Evolutionary conservation across 2,888 invertebrate species (phyloP).

Genomic region (Pristionchus exspectatus): DNA sequence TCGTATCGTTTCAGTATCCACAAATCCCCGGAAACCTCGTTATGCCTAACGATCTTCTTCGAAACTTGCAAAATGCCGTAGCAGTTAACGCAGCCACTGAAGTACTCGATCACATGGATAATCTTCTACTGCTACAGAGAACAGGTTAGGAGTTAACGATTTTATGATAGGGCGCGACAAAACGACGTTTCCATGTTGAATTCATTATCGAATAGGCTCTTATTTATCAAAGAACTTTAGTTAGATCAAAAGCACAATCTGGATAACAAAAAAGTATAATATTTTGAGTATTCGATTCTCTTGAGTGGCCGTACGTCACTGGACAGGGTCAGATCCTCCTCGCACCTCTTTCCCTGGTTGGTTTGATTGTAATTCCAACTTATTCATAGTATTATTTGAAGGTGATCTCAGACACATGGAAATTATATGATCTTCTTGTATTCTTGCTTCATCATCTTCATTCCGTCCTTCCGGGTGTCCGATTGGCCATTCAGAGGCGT

Average conservation of each 20-base stretch:
- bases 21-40: slow-evolving; percentile 90
- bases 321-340: slow-evolving; percentile 81
- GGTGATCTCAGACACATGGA: neutral
- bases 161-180: too few species aligned
- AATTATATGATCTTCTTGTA: neutral
- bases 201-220: too few species aligned
- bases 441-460: neutral
- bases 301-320: slow-evolving; percentile 91
- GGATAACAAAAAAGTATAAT: neutral
- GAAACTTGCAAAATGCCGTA: slow-evolving; percentile 86
- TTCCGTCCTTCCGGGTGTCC: neutral
- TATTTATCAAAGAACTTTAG: too few species aligned
- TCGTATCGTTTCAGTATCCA: slow-evolving; percentile 83
- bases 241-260: too few species aligned
- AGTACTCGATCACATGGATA: slow-evolving; percentile 98
- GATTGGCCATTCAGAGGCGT: neutral
- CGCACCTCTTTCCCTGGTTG: neutral
- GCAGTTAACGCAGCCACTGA: slow-evolving; percentile 96
- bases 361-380: neutral
- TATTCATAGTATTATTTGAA: neutral
- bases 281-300: slow-evolving; percentile 90
- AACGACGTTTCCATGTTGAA: neutral
- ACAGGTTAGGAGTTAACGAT: slow-evolving; percentile 83
- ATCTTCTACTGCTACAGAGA: slow-evolving; percentile 90
- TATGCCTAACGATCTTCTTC: slow-evolving; percentile 82